phyloP scores from a whole-genome alignment of 2,797 vertebrate genomes.

The Champsocephalus esox region DNA sequence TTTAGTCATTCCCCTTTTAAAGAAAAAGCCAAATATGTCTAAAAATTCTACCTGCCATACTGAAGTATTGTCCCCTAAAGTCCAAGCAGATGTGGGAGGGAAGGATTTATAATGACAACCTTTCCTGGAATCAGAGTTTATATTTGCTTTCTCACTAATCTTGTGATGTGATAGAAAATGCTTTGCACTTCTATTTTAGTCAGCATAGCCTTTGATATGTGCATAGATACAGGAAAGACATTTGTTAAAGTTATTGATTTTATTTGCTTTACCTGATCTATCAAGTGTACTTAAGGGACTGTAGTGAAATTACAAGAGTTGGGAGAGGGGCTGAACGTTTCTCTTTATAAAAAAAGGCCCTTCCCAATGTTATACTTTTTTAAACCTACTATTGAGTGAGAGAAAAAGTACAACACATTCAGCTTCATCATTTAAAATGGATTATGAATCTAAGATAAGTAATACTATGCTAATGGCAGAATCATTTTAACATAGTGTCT shows the following conservation, averaged over 20 bases:
- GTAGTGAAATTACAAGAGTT: neutral
- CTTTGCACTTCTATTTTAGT: constrained; percentile 52
- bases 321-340: constrained; percentile 4
- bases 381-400: neutral
- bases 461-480: too few relatives aligned
- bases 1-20: constrained; percentile 60
- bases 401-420: neutral
- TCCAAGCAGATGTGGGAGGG: constrained; percentile 64
- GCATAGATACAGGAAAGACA: constrained; percentile 24
- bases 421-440: neutral
- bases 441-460: neutral
- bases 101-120: constrained; percentile 62
- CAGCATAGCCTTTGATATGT: constrained; percentile 11
- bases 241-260: constrained; percentile 47
- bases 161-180: constrained; percentile 55
- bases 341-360: neutral
- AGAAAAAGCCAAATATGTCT: constrained; percentile 72
- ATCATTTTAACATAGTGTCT: too few relatives aligned
- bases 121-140: constrained; percentile 67
- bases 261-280: constrained; percentile 40
- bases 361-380: neutral
- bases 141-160: constrained; percentile 69
- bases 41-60: constrained; percentile 57
- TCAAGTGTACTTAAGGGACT: constrained; percentile 19
- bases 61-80: constrained; percentile 68